These are phyloP conservation scores for Clostera curtula DNA, from an alignment of 2,888 invertebrate species.

Conservation along the genomic window DNA sequence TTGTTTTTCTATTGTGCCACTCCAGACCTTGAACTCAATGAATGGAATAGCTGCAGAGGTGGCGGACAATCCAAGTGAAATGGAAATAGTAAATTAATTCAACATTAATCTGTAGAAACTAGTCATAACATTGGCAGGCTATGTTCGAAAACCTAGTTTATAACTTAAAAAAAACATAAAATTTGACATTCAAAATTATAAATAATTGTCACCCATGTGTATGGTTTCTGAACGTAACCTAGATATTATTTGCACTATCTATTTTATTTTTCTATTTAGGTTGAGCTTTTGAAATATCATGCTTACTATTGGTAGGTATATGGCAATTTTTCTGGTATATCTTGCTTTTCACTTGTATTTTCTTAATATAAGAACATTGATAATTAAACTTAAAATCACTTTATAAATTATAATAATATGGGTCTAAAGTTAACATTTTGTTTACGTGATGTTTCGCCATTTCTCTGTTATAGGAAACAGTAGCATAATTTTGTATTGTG, in stretches of 20 bases:
- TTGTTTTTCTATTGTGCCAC: constrained; percentile 56
- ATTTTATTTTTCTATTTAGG: constrained; percentile 22
- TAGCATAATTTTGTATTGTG: no score
- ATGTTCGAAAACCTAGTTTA: constrained; percentile 68
- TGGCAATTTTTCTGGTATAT: no score
- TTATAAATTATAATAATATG: no score
- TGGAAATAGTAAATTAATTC: constrained; percentile 60
- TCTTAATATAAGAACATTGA: no score
- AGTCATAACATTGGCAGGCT: constrained; percentile 58
- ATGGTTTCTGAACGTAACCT: constrained; percentile 73
- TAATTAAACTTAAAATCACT: no score
- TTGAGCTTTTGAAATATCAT: constrained; percentile 11
- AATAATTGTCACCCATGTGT: constrained; percentile 32
- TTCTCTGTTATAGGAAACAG: no score
- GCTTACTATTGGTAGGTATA: no score
- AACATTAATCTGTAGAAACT: constrained; percentile 52
- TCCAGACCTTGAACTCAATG: constrained; percentile 66
- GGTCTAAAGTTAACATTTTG: no score
- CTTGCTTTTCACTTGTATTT: no score
- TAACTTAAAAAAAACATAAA: constrained; percentile 15
- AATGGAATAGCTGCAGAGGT: constrained; percentile 63
- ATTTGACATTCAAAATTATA: constrained; percentile 22
- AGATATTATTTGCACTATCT: no score
- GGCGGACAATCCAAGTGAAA: constrained; percentile 53
- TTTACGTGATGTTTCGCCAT: no score